phyloP scores from a whole-genome alignment of 1,140 invertebrate genomes.

The Steinernema khuongi region DNA sequence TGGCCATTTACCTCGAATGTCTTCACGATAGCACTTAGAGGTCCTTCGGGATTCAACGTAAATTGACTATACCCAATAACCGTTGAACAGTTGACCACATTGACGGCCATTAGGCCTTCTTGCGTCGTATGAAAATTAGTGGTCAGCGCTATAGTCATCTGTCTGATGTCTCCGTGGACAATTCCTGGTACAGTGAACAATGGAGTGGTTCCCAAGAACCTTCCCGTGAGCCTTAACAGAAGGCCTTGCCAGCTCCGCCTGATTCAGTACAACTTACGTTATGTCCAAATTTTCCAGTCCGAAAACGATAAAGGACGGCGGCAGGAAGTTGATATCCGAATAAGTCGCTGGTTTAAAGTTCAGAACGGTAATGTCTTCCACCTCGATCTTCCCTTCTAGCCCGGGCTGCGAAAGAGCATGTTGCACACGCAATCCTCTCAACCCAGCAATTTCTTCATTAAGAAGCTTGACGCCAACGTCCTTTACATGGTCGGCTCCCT shows the following conservation, averaged over 20 bases:
- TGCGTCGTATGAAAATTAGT: conserved; percentile 41
- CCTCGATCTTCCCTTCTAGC: conserved; percentile 44
- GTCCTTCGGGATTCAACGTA: conserved; percentile 50
- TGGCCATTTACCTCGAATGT: conserved; percentile 56
- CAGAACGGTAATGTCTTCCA: conserved; percentile 50
- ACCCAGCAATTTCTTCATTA: conserved; percentile 51
- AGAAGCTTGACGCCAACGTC: conserved; percentile 54
- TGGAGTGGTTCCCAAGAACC: conserved; percentile 47
- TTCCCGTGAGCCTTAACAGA: conserved; percentile 41
- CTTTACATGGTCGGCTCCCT: conserved; percentile 56
- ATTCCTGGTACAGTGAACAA: conserved; percentile 47
- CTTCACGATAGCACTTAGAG: conserved; percentile 50
- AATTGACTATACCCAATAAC: conserved; percentile 49
- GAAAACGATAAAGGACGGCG: conserved; percentile 47
- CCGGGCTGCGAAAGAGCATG: conserved; percentile 51
- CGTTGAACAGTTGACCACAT: conserved; percentile 52
- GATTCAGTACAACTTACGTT: conserved; percentile 36
- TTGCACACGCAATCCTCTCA: conserved; percentile 27
- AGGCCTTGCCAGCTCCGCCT: neutral
- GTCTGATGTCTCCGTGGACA: conserved; percentile 42
- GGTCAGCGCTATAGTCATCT: conserved; percentile 46
- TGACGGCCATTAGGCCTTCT: conserved; percentile 51
- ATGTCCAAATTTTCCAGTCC: conserved; percentile 53
- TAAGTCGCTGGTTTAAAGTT: conserved; percentile 44
- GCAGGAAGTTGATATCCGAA: conserved; percentile 48